Base-by-base conservation (phyloP, 1,140 invertebrate genomes). In the Listronotus oregonensis region DNA sequence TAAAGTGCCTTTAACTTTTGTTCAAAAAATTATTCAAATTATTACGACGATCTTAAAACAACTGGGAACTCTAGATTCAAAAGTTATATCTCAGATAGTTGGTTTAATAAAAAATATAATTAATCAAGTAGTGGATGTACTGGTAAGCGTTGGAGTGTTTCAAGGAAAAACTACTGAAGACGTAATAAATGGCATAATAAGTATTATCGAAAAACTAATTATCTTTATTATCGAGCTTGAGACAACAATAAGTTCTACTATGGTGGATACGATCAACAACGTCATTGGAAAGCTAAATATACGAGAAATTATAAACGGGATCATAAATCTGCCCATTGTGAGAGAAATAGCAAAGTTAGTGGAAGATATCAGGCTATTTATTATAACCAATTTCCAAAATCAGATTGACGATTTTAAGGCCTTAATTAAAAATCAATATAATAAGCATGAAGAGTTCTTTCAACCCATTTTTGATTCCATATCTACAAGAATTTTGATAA, bases 161-260 rank as follows among this genome's bases (percentile, higher is more conserved):
- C 15, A 44, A 58, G 55, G 55, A 14, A 58, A 58, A 58, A 58
- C 55, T 14, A 27, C 18, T 34, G 55, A 58, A 58, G 18, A 58
- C 21, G 55, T 58, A 9, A 18, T 58, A 11, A 31, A 21, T 34
- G 40, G 40, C 0, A 15, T 58, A 1, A 27, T n/a, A 18, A 8
- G 21, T 14, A 44, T 34, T 14, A 17, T 40, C 8, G 14, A 17
- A 18, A 58, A 58, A 58, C 3, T 58, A 3, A 10, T 44, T 12
- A 43, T 0, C 3, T 40, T 44, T 17, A 15, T 47, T 18, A 14
- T 37, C 11, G 17, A 34, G 11, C 3, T 37, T 27, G 18, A 27
- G 14, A 44, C 3, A 14, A 58, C 11, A 44, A 47, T 44, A 8
- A 44, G 39, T 15, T n/a, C 18, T 31, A 12, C 18, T 12, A 44